Base-by-base conservation (phyloP, 2,888 invertebrate genomes). In the Pandemis cinnamomeana region DNA sequence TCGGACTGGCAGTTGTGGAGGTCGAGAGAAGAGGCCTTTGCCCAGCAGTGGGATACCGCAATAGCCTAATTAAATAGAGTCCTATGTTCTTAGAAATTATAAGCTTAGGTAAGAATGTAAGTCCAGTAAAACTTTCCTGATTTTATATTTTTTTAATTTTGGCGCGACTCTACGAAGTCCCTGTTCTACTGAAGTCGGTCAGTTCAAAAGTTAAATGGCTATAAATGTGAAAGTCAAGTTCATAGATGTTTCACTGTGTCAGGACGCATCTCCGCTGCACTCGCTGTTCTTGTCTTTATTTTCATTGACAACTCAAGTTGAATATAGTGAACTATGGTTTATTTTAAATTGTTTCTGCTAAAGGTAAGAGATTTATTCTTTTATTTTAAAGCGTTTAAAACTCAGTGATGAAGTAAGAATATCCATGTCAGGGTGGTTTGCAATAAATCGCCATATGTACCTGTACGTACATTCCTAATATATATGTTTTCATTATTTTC, bases 221-320 rank as follows among this genome's bases (percentile, higher is more conserved):
- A 89, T 90, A 90, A 85, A 87, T 83, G 84, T 78, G 78, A 86
- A 86, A 84, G 82, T 82, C 84, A 91, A 91, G 91, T 89, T 91
- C 90, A 92, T 82, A 82, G 81, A 71, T 79, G 77, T 84, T 85
- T 85, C 85, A 87, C 82, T 85, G 69, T 76, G 76, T 71, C 76
- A 20, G 41, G 46, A 27, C 7, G 36, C 66, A 13, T 53, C 11
- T 46, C 51, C 15, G 48, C 8, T 58, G 20, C 48, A 10, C 36
- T 48, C 36, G 51, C 20, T 51, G 27, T 36, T 62, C 13, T 11
- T 64, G 11, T 66, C 20, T 20, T 67, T 67, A n/a, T 36, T 60
- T 42, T 0, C 48, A 41, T 46, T 11, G 11, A 5, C 8, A 41
- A 55, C 36, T 73, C 70, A 1, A 44, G 36, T 5, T 44, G 15